These are phyloP conservation scores for Tribolium castaneum DNA, from an alignment of 1,140 invertebrate genomes.

Conservation along the genomic window DNA sequence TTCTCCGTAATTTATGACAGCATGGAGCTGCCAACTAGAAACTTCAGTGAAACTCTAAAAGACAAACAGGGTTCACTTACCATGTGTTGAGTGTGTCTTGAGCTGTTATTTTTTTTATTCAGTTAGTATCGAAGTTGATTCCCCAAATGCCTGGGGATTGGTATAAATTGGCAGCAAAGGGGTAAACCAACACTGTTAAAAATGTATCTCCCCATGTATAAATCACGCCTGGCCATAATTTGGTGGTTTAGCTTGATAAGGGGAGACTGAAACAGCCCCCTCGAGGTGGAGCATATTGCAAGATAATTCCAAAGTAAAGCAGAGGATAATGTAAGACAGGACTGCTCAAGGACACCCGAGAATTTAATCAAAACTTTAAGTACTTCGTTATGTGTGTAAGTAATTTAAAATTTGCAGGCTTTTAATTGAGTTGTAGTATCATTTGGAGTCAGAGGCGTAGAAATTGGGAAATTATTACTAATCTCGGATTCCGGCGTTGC, in stretches of 20 bases:
- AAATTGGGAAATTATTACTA: conserved; percentile 19
- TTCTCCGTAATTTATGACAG: not conserved
- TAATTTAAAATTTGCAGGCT: conserved; percentile 28
- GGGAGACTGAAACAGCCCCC: conserved; percentile 10
- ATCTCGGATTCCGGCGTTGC: conserved; percentile 6
- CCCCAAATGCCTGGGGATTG: no score
- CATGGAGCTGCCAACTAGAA: not conserved
- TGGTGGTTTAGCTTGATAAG: conserved; percentile 12
- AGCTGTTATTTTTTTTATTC: not conserved
- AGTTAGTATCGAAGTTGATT: not conserved
- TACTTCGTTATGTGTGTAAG: conserved; percentile 26
- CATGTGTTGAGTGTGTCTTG: not conserved
- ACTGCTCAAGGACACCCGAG: not conserved
- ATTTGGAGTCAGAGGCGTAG: not conserved
- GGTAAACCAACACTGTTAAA: not conserved
- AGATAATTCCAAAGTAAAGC: conserved; percentile 11
- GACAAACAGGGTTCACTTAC: not conserved
- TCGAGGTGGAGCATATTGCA: not conserved
- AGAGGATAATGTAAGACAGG: conserved; percentile 18
- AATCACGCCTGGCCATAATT: not conserved
- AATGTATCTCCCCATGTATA: conserved; percentile 3
- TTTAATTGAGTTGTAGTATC: conserved; percentile 30
- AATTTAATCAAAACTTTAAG: conserved; percentile 17
- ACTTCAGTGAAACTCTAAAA: not conserved
- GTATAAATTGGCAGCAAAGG: no score